phyloP scores from a whole-genome alignment of 2,797 vertebrate genomes.

The Danio aesculapii region DNA sequence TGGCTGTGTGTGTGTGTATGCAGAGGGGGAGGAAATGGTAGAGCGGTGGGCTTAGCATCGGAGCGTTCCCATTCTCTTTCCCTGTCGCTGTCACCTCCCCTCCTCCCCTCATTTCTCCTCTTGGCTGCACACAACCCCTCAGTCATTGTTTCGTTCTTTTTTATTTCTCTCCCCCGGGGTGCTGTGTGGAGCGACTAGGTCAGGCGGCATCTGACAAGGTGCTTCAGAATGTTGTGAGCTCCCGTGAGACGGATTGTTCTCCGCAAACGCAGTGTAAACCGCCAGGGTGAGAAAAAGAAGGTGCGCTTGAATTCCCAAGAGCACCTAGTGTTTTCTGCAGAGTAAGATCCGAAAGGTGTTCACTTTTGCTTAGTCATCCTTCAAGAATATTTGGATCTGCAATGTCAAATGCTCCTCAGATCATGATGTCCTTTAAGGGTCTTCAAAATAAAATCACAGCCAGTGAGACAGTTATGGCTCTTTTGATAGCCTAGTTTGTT shows the following conservation, averaged over 20 bases:
- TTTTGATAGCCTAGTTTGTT: constrained; percentile 43
- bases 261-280: constrained; percentile 76
- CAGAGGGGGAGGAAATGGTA: constrained; percentile 58
- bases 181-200: constrained; percentile 73
- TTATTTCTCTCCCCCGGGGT: constrained; percentile 65
- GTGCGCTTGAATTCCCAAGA: constrained; percentile 54
- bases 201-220: constrained; percentile 82
- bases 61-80: constrained; percentile 66
- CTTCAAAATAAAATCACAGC: constrained; percentile 21
- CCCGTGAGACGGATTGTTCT: constrained; percentile 84
- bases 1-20: constrained; percentile 68
- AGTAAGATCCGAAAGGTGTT: constrained; percentile 19
- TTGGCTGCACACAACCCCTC: constrained; percentile 66
- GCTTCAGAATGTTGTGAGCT: constrained; percentile 85
- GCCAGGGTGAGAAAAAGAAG: constrained; percentile 62
- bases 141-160: constrained; percentile 70
- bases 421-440: constrained; percentile 10
- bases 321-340: constrained; percentile 6
- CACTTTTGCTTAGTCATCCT: constrained; percentile 1
- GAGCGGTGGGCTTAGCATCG: constrained; percentile 68
- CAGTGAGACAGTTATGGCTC: constrained; percentile 20
- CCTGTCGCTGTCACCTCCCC: constrained; percentile 60
- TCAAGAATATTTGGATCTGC: not conserved
- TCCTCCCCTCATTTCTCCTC: constrained; percentile 59
- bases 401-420: not conserved